These are phyloP conservation scores for Caenorhabditis angaria DNA, from an alignment of 2,888 invertebrate genomes.

Conservation along the genomic window DNA sequence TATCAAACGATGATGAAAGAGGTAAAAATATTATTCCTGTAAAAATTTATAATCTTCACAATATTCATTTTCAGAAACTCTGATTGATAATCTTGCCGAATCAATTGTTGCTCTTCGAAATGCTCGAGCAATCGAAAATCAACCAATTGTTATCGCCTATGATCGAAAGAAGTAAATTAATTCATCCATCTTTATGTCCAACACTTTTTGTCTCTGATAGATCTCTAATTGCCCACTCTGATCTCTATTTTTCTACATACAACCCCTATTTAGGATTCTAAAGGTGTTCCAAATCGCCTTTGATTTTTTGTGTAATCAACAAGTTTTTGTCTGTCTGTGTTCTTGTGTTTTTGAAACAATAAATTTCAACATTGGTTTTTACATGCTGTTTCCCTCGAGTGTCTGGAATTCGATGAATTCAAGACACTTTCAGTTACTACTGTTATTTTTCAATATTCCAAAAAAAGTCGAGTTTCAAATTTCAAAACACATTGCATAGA, in stretches of 20 bases:
- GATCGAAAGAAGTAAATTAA: background rate
- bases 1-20: conserved; percentile 1
- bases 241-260: background rate
- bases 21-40: background rate
- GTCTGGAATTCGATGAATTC: too few species aligned
- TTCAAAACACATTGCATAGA: too few species aligned
- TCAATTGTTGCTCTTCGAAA: conserved; percentile 44
- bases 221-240: background rate
- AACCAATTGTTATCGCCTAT: background rate
- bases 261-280: background rate
- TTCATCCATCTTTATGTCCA: background rate
- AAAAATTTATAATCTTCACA: background rate
- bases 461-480: too few species aligned
- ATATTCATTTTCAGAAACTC: conserved; percentile 19
- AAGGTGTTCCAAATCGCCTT: too few species aligned
- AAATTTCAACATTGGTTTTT: background rate
- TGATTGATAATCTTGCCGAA: conserved; percentile 42
- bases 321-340: background rate
- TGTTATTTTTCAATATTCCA: too few species aligned
- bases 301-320: too few species aligned
- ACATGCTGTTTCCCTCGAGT: background rate
- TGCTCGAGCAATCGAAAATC: conserved; percentile 24
- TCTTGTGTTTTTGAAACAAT: background rate
- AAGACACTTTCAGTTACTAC: too few species aligned
- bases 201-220: background rate